A percentile compares a stretch with the other conserved stretches of the same genome.
Conservation (phyloP, 2,888 invertebrate species). For the Thera obeliscata region DNA sequence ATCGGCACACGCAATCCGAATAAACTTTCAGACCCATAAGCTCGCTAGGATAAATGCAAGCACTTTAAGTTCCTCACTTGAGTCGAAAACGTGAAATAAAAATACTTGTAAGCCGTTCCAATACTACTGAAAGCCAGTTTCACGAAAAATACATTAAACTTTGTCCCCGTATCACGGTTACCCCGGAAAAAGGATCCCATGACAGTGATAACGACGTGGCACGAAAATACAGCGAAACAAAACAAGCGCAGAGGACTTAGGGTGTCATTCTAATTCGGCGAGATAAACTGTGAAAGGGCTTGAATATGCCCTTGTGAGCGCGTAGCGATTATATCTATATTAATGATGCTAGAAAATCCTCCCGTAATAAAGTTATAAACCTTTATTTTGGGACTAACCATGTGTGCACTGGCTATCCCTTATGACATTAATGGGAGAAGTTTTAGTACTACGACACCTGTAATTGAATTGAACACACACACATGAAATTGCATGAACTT, state of each 20-base stretch:
- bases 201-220: slow-evolving; percentile 63
- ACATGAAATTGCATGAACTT: too few relatives aligned
- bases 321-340: too few relatives aligned
- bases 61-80: slow-evolving; percentile 5
- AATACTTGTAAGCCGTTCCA: slow-evolving; percentile 18
- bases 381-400: too few relatives aligned
- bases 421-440: too few relatives aligned
- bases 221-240: slow-evolving; percentile 60
- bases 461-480: too few relatives aligned
- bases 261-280: slow-evolving; percentile 41
- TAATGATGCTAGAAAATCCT: too few relatives aligned
- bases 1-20: background rate
- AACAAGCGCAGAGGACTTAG: slow-evolving; percentile 52
- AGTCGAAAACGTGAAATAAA: slow-evolving; percentile 12
- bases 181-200: slow-evolving; percentile 60
- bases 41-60: background rate
- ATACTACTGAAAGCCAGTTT: slow-evolving; percentile 23
- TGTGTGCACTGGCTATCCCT: too few relatives aligned
- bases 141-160: slow-evolving; percentile 61
- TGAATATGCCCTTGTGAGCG: background rate
- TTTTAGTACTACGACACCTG: too few relatives aligned
- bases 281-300: slow-evolving; percentile 38
- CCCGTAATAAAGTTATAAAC: too few relatives aligned
- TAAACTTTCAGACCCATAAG: background rate
- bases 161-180: slow-evolving; percentile 62